Evolutionary conservation across 2,113 vertebrate species (phyloP), one percentile per base, ranked within the genome.

Genomic region (Lophius piscatorius): DNA sequence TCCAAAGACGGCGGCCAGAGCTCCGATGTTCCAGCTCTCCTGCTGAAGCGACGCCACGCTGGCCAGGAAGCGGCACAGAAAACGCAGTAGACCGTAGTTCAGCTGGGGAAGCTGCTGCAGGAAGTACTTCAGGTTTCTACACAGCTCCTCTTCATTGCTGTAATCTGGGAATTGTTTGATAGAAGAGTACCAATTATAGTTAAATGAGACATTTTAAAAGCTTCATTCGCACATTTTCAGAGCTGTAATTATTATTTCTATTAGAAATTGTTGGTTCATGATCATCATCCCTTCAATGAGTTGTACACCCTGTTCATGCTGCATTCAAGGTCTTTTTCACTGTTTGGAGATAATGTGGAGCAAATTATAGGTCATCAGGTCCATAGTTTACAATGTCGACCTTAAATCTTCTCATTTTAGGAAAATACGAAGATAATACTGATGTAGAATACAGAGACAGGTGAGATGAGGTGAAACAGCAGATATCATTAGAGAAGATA

Each of bases 81-180:
- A 98, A 63, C 96, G 96, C 73, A 98, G 93, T 82, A 98, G 92
- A 85, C 93, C 93, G 74, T 97, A 98, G 93, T 97, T 98, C 87
- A 97, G 86, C 91, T 94, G 94, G 47, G 96, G 96, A 89, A 98
- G 94, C 91, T 98, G 95, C 89, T 98, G 96, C 87, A 98, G 94
- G 84, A 95, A 91, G 91, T 95, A 97, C 86, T 94, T 97, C 91
- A 98, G 77, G 88, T 95, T 96, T 91, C 94, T 93, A 87, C 91
- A 92, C 89, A 97, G 91, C 86, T 98, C 95, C 82, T 98, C 95
- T 89, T 98, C 95, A n/a, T 91, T 94, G 89, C 91, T 94, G 91
- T 94, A 92, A 88, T 96, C 96, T 98, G 83, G 5, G 62, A 81
- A 91, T 91, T n/a, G 14, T 22, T 47, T 3, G 51, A 40, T 9